phyloP scores from a whole-genome alignment of 2,113 vertebrate species.

The Cebidichthys violaceus region DNA sequence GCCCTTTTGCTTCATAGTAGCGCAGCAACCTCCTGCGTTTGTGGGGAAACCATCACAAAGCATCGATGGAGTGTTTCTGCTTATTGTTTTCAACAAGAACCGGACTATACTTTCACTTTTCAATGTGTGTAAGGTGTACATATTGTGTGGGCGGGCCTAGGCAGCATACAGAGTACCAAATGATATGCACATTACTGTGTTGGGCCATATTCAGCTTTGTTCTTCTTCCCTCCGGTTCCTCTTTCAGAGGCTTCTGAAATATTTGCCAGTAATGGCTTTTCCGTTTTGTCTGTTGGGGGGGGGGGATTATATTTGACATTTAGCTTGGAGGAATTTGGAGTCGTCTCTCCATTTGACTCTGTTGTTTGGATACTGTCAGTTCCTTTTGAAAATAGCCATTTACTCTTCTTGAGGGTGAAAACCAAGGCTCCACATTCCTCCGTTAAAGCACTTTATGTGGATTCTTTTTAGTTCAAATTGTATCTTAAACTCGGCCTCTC shows the following conservation, averaged over 20 bases:
- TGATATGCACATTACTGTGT: not conserved
- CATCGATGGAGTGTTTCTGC: not conserved
- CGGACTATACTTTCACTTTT: fast-evolving
- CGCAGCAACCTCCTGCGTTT: slow-evolving; percentile 5
- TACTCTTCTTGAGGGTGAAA: slow-evolving; percentile 12
- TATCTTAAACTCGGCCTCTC: slow-evolving; percentile 17
- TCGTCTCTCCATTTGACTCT: slow-evolving; percentile 34
- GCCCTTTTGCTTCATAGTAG: not conserved
- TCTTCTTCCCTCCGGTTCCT: slow-evolving; percentile 7
- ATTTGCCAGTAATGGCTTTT: slow-evolving; percentile 19
- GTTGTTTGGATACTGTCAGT: slow-evolving; percentile 33
- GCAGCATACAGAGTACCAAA: not conserved
- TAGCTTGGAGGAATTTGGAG: slow-evolving; percentile 44
- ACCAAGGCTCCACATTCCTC: slow-evolving; percentile 20
- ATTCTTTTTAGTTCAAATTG: slow-evolving; percentile 44
- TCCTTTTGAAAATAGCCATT: slow-evolving; percentile 26
- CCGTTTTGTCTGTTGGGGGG: slow-evolving; percentile 12
- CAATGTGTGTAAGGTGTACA: not conserved
- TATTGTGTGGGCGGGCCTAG: not conserved
- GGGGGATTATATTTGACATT: slow-evolving; percentile 55
- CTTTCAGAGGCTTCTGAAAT: slow-evolving; percentile 17
- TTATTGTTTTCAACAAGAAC: not conserved
- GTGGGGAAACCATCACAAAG: not conserved
- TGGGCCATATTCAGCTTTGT: not conserved
- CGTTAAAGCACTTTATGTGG: slow-evolving; percentile 26